A percentile compares a stretch with the other conserved stretches of the same genome.
Conservation (phyloP, 2,113 vertebrate genomes). For the Vulpes lagopus region DNA sequence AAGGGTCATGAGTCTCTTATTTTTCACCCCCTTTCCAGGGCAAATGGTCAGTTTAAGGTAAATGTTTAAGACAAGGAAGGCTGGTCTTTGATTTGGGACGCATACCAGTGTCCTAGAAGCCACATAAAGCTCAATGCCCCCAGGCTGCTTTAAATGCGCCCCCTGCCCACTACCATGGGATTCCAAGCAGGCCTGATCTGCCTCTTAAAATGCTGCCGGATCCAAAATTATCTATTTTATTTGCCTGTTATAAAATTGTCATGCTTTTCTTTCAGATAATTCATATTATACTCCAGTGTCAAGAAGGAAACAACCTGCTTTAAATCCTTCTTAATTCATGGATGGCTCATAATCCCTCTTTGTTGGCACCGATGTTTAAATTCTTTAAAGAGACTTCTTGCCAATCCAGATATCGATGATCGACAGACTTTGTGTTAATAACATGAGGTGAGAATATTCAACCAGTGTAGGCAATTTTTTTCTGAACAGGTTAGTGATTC, state of each 20-base stretch:
- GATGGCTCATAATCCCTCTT: not conserved
- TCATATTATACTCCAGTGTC: not conserved
- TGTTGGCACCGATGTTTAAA: not conserved
- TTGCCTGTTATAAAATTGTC: not conserved
- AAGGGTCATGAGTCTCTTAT: not conserved
- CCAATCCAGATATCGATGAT: not conserved
- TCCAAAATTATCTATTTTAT: not conserved
- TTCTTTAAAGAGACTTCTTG: conserved; percentile 12
- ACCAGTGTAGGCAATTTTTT: not conserved
- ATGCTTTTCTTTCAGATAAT: conserved; percentile 3
- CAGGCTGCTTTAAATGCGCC: not conserved
- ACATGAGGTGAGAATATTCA: not conserved
- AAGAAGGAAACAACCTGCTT: conserved; percentile 4
- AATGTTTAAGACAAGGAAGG: conserved; percentile 34
- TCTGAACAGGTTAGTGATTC: not conserved
- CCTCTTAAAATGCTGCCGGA: not conserved
- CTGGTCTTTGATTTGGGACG: not conserved
- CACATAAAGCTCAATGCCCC: not conserved
- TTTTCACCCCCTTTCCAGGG: not conserved
- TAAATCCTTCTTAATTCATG: not conserved
- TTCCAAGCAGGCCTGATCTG: not conserved
- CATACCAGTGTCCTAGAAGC: not conserved
- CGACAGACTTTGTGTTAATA: conserved; percentile 20
- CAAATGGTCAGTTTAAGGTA: not conserved
- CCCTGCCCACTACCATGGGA: not conserved